Evolutionary conservation across 2,888 invertebrate species (phyloP).

Genomic region (Caenorhabditis sp.): DNA sequence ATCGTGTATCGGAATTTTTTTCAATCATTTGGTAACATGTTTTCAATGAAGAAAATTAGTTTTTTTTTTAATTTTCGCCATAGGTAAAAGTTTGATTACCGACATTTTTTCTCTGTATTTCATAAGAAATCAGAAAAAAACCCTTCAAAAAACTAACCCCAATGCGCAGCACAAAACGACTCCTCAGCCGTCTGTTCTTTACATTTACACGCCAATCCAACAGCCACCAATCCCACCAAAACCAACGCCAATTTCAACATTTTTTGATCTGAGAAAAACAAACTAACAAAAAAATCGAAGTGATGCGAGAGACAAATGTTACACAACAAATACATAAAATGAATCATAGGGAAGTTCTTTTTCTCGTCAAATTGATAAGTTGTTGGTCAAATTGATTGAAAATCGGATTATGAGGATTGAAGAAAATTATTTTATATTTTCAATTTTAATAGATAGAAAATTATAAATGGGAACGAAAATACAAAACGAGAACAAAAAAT

Average conservation of each 20-base stretch:
- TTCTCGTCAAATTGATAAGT: not conserved
- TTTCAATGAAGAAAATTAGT: no score
- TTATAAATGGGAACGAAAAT: constrained; percentile 20
- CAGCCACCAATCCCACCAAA: constrained; percentile 10
- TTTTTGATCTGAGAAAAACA: no score
- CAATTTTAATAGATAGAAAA: no score
- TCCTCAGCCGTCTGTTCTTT: constrained; percentile 52
- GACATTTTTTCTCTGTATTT: no score
- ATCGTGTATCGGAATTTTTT: no score
- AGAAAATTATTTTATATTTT: no score
- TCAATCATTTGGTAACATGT: no score
- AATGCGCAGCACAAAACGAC: constrained; percentile 61
- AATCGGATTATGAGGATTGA: no score
- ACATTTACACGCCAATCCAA: constrained; percentile 54
- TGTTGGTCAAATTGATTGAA: constrained; percentile 8
- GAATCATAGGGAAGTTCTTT: constrained; percentile 21
- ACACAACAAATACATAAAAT: constrained; percentile 9
- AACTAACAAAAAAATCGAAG: not conserved
- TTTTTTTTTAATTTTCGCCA: no score
- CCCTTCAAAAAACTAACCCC: constrained; percentile 54
- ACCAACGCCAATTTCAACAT: not conserved
- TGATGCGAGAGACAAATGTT: not conserved
- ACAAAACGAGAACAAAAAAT: no score
- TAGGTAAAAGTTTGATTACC: no score
- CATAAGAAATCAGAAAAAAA: no score